Evolutionary conservation across 1,140 invertebrate genomes (phyloP).

Genomic region (Thaumetopoea pityocampa): DNA sequence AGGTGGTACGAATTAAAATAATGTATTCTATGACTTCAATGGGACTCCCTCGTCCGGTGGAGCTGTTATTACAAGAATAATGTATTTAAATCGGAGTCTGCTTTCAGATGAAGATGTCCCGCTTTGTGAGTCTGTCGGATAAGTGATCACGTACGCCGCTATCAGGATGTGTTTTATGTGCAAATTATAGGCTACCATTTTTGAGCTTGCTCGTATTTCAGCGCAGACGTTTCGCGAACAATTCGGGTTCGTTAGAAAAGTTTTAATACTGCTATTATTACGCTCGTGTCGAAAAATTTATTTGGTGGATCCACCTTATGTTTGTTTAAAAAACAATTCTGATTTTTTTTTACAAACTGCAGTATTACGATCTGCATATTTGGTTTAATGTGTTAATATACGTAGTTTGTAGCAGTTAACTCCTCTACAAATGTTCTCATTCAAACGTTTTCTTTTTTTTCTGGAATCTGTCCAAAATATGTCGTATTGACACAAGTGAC

Average conservation of each 20-base stretch:
- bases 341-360: slow-evolving; percentile 1
- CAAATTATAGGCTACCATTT: slow-evolving; percentile 73
- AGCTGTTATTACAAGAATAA: slow-evolving; percentile 73
- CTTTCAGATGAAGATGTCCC: slow-evolving; percentile 69
- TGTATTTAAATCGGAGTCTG: slow-evolving; percentile 73
- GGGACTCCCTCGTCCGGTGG: slow-evolving; percentile 65
- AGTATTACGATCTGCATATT: too few species aligned
- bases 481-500: too few species aligned
- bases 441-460: too few species aligned
- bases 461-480: too few species aligned
- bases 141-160: slow-evolving; percentile 70
- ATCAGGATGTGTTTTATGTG: slow-evolving; percentile 75
- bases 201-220: slow-evolving; percentile 58
- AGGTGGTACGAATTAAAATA: slow-evolving; percentile 74
- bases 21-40: slow-evolving; percentile 74
- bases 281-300: slow-evolving; percentile 12
- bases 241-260: slow-evolving; percentile 64
- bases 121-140: slow-evolving; percentile 63
- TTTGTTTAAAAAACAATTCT: background rate
- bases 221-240: slow-evolving; percentile 38
- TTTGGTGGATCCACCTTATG: background rate
- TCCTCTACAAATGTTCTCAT: too few species aligned
- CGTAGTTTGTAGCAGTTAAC: too few species aligned
- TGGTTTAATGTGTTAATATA: too few species aligned
- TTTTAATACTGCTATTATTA: slow-evolving; percentile 39